Evolutionary conservation across 2,888 invertebrate genomes (phyloP), one percentile per base, ranked within the genome.

Genomic region (Coleophora deauratella): DNA sequence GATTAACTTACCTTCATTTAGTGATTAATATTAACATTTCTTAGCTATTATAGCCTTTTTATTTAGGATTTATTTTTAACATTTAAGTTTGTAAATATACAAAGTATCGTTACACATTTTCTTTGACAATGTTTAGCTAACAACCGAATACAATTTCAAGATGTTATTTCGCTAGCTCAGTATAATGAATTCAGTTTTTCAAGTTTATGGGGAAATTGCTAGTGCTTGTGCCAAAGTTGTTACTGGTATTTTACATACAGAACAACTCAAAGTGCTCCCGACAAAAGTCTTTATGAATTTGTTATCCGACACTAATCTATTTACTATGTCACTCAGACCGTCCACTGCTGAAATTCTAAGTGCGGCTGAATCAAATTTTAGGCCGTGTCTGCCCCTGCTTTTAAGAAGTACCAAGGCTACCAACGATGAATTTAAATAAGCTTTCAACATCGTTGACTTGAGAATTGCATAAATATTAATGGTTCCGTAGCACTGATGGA

Each of bases 361-460:
- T 63, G 66, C 51, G 54, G 50, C 53, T 51, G 59, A 65, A 66
- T 68, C 61, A 63, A 69, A 73, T 71, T 75, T 73, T 69, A 72
- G 67, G 55, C 60, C 61, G 57, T 59, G 57, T 53, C 60, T 59
- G 55, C 57, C 57, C 59, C 55, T 53, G 64, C 74, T 74, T 72
- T 75, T 72, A 71, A 71, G 70, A 63, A 63, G 65, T 51, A 66
- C 67, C 65, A 66, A 68, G 72, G 72, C 72, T 51, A 66, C 67
- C 65, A 66, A 68, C 72, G 72, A 73, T 77, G 76, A 81, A 82
- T 82, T 73, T 76, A 75, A 81, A 82, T 78, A 67, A 76, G 79
- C 74, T 71, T 64, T 72, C 67, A 72, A 68, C 72, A 64, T 56
- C 66, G 72, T 67, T 66, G 72, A 73, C 71, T 73, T 59, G 64